These are phyloP conservation scores for Microchrysa polita DNA, from an alignment of 2,888 invertebrate genomes.

Conservation along the genomic window DNA sequence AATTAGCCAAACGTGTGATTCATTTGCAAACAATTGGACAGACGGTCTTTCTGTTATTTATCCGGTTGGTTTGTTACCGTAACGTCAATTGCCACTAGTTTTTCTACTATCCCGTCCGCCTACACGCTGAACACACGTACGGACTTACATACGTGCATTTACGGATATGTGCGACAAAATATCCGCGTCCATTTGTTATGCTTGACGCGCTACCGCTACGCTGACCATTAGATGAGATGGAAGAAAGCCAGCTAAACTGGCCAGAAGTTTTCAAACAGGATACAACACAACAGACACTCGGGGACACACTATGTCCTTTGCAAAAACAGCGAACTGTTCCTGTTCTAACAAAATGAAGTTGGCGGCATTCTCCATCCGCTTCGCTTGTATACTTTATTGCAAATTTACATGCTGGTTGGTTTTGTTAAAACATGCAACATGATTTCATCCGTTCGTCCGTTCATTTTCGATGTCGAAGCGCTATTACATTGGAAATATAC, in stretches of 20 bases:
- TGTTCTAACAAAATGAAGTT: neutral
- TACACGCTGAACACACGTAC: conserved; percentile 21
- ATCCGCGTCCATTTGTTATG: conserved; percentile 6
- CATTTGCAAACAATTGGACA: conserved; percentile 41
- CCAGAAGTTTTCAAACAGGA: too few species aligned
- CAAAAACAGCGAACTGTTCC: too few species aligned
- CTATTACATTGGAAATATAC: conserved; percentile 1
- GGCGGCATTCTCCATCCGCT: neutral
- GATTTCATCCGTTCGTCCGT: conserved; percentile 23
- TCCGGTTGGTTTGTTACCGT: conserved; percentile 36
- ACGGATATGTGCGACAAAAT: neutral
- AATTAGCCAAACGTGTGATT: conserved; percentile 38
- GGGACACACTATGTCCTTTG: too few species aligned
- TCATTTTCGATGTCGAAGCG: conserved; percentile 21
- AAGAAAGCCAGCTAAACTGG: neutral
- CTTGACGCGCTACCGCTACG: conserved; percentile 3
- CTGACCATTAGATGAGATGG: neutral
- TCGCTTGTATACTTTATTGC: conserved; percentile 35
- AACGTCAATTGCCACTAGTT: conserved; percentile 38
- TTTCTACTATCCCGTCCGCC: conserved; percentile 8
- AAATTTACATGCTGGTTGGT: conserved; percentile 40
- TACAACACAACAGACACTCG: too few species aligned
- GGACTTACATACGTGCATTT: conserved; percentile 4
- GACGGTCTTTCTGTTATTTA: conserved; percentile 36
- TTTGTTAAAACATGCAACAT: conserved; percentile 32